A percentile compares a stretch with the other conserved stretches of the same genome.
These are phyloP conservation scores for Cladorhizidae sp. DNA, from an alignment of 37 sponge, comb jelly and placozoan genomes.

Conservation along the genomic window DNA sequence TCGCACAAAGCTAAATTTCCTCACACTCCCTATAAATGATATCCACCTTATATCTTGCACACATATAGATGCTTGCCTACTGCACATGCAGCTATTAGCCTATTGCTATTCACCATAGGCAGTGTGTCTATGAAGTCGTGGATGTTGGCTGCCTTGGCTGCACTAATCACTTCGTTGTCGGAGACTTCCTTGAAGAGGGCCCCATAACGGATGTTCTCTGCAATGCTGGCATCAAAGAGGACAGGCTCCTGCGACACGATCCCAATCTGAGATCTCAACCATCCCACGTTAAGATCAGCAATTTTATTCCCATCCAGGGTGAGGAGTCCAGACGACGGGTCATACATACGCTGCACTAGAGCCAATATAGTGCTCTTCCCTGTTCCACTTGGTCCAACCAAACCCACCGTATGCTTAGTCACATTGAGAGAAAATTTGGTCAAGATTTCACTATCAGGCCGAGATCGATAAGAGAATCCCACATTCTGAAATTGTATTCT, in stretches of 20 bases:
- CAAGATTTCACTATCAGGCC: conserved; percentile 67
- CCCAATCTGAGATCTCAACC: conserved; percentile 87
- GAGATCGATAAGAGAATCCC: conserved; percentile 73
- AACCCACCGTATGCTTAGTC: conserved; percentile 82
- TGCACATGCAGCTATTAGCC: too few relatives aligned
- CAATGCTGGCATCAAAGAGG: conserved; percentile 80
- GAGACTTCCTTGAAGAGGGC: conserved; percentile 80
- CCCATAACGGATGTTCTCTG: conserved; percentile 96
- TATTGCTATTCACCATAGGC: conserved; percentile 39
- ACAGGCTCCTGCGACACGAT: conserved; percentile 91
- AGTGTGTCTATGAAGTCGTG: conserved; percentile 86
- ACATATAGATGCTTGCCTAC: too few relatives aligned
- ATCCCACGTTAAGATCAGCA: conserved; percentile 68
- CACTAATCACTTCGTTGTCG: conserved; percentile 76
- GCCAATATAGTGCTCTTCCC: conserved; percentile 95
- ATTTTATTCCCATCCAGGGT: conserved; percentile 47
- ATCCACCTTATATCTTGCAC: too few relatives aligned
- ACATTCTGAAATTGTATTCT: conserved; percentile 55
- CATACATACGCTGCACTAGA: conserved; percentile 88
- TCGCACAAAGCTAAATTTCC: too few relatives aligned
- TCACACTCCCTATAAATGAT: neutral
- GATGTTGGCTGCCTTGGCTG: conserved; percentile 93
- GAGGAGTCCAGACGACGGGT: conserved; percentile 51
- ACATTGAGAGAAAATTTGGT: conserved; percentile 49
- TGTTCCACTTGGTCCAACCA: conserved; percentile 93